Evolutionary conservation across 1,140 invertebrate genomes (phyloP).

Genomic region (Habropoda laboriosa): DNA sequence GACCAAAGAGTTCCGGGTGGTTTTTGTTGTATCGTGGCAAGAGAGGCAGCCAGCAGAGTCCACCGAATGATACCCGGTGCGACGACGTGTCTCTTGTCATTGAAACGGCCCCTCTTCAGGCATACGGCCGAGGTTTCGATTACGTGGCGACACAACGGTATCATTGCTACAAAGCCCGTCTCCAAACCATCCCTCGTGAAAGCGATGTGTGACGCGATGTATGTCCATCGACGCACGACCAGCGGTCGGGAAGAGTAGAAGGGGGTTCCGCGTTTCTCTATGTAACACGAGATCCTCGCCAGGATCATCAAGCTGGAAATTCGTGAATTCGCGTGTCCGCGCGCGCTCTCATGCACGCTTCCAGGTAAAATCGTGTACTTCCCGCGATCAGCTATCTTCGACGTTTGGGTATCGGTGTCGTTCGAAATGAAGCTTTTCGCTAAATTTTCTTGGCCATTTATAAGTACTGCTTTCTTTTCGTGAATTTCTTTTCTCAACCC

Average conservation of each 20-base stretch:
- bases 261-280: constrained; percentile 40
- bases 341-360: constrained; percentile 3
- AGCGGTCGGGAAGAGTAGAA: constrained; percentile 27
- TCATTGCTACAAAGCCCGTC: constrained; percentile 73
- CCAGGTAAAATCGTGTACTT: constrained; percentile 4
- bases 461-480: too few species aligned
- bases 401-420: background rate
- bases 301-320: constrained; percentile 48
- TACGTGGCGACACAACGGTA: constrained; percentile 71
- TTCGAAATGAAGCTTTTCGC: background rate
- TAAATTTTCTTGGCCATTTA: background rate
- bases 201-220: constrained; percentile 17
- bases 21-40: background rate
- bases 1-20: too few species aligned
- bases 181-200: constrained; percentile 35
- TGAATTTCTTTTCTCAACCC: too few species aligned
- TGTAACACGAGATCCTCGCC: constrained; percentile 55
- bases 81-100: constrained; percentile 37
- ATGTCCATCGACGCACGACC: constrained; percentile 40
- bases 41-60: background rate
- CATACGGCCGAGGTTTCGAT: constrained; percentile 62
- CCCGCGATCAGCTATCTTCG: background rate
- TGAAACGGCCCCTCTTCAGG: constrained; percentile 55
- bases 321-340: constrained; percentile 34
- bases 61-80: constrained; percentile 15